Evolutionary conservation across 2,113 vertebrate species (phyloP), one percentile per base, ranked within the genome.

Genomic region (Verasper variegatus): DNA sequence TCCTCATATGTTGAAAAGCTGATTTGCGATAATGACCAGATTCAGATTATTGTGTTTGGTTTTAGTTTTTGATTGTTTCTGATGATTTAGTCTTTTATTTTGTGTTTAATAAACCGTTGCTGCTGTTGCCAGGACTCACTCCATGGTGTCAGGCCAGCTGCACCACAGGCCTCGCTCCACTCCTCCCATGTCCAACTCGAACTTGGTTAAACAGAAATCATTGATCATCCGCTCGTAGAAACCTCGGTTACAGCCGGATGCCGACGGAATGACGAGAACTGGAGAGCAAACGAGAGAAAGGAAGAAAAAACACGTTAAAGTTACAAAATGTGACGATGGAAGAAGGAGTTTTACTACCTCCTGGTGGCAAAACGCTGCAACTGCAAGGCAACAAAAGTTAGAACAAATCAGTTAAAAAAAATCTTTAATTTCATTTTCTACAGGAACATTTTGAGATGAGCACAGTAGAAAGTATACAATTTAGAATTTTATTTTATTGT

Each of bases 111-210:
- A 1, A 40, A 12, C 10, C 5, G 5, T 11, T 24, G 54, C 13
- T 24, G 54, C 13, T 56, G 14, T 3, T 24, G 6, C 24, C 26
- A 56, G 26, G 62, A 93, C 92, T 93, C 71, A 94, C 93, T 88
- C 66, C 35, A 68, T 74, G 1, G 91, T 93, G 66, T 91, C 80
- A 0, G 76, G 61, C 93, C 93, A 94, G 87, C 86, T 94, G 88
- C 93, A 94, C 92, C 92, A 94, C 59, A 84, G 71, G 47, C 45
- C 68, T 2, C 8, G 80, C 17, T 92, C 86, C 81, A 94, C 45
- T 7, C 35, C 78, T 2, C 3, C 65, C 90, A 94, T 92, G 68
- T 93, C 86, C 0, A 78, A 1, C 1, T 64, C 61, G 81, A 94
- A 93, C 63, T 83, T 88, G 0, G 59, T 51, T 0, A 91, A 40